A percentile compares a stretch with the other conserved stretches of the same genome.
phyloP scores from a whole-genome alignment of 2,797 vertebrate genomes.

The Danio aesculapii region DNA sequence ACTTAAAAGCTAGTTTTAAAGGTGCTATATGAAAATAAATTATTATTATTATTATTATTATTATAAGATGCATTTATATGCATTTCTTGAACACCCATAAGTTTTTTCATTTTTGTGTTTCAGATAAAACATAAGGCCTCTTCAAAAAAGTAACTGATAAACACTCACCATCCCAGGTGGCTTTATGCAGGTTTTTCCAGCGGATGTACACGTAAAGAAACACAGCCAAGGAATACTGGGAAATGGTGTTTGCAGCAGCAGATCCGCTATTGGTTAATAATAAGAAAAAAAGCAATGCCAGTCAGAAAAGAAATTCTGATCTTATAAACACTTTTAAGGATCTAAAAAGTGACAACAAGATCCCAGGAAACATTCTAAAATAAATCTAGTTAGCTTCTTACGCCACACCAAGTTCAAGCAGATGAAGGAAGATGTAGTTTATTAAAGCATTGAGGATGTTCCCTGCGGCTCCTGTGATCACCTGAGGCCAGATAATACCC shows the following conservation, averaged over 20 bases:
- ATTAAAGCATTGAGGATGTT: conserved; percentile 87
- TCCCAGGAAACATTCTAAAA: background rate
- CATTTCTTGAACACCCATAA: no score
- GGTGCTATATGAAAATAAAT: no score
- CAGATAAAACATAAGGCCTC: background rate
- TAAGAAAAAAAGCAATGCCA: background rate
- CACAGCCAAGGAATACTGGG: conserved; percentile 84
- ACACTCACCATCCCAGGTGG: conserved; percentile 89
- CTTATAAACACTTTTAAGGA: background rate
- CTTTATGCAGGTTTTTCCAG: conserved; percentile 83
- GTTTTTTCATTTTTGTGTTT: background rate
- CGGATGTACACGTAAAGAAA: conserved; percentile 83
- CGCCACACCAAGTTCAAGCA: conserved; percentile 86
- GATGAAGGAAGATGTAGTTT: conserved; percentile 86
- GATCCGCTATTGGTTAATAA: conserved; percentile 83
- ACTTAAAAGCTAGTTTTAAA: no score
- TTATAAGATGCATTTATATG: no score
- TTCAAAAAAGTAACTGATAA: background rate
- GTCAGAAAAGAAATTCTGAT: background rate
- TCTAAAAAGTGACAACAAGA: background rate
- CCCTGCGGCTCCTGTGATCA: conserved; percentile 82
- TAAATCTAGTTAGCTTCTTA: conserved; percentile 78
- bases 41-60: no score
- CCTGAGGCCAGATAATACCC: conserved; percentile 88
- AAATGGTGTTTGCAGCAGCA: conserved; percentile 86